A percentile compares a stretch with the other conserved stretches of the same genome.
phyloP scores from a whole-genome alignment of 1,140 invertebrate genomes.

The Bombus impatiens region DNA sequence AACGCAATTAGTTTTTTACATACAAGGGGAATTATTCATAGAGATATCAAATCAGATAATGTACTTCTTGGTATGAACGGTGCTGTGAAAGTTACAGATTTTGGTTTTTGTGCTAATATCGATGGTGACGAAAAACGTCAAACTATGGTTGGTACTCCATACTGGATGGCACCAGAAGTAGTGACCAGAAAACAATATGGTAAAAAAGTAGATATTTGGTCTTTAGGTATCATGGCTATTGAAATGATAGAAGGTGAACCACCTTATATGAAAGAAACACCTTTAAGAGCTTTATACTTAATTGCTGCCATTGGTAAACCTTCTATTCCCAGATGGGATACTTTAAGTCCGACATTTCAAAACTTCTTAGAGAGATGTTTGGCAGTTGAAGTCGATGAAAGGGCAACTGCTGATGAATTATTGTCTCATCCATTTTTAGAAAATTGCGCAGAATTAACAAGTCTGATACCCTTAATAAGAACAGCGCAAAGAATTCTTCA shows the following conservation, averaged over 20 bases:
- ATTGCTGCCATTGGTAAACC: slow-evolving; percentile 98
- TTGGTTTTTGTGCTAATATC: slow-evolving; percentile 97
- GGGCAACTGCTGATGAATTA: slow-evolving; percentile 92
- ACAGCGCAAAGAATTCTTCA: slow-evolving; percentile 92
- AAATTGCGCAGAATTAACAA: slow-evolving; percentile 91
- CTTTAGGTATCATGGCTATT: slow-evolving; percentile 98
- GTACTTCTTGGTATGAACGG: slow-evolving; percentile 98
- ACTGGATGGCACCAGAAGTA: slow-evolving; percentile 94
- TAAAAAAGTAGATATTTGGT: slow-evolving; percentile 98
- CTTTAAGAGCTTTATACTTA: slow-evolving; percentile 95
- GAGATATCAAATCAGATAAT: slow-evolving; percentile 98
- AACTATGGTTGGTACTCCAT: slow-evolving; percentile 97
- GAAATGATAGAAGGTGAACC: slow-evolving; percentile 99
- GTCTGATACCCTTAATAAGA: slow-evolving; percentile 94
- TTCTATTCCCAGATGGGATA: slow-evolving; percentile 92
- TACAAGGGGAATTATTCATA: slow-evolving; percentile 94
- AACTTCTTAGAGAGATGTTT: slow-evolving; percentile 96
- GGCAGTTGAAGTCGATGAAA: slow-evolving; percentile 94
- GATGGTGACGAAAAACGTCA: slow-evolving; percentile 96
- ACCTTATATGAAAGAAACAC: slow-evolving; percentile 88
- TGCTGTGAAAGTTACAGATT: slow-evolving; percentile 98
- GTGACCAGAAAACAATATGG: slow-evolving; percentile 92
- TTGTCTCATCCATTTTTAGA: slow-evolving; percentile 94
- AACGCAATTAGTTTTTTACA: slow-evolving; percentile 97
- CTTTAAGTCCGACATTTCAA: slow-evolving; percentile 88